Conservation (phyloP, 2,797 vertebrate species). For the Phylloscopus collybita region DNA sequence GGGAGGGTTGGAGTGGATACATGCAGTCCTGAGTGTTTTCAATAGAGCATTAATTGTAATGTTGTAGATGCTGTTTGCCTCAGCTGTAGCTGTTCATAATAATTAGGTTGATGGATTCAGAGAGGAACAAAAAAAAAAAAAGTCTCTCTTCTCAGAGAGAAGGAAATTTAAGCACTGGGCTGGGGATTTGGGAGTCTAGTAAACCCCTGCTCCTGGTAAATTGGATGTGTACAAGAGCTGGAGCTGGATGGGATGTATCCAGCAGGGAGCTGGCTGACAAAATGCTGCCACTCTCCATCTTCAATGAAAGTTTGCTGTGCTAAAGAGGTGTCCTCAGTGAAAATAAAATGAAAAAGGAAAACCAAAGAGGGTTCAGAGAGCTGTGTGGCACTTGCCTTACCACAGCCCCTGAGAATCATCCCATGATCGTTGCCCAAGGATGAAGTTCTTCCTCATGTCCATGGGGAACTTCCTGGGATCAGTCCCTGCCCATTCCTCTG, state of each 20-base stretch:
- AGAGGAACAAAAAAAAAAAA: background rate
- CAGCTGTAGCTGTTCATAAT: slow-evolving; percentile 12
- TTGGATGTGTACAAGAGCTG: background rate
- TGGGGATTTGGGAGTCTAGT: background rate
- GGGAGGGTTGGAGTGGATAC: background rate
- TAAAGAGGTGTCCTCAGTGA: background rate
- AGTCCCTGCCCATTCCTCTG: background rate
- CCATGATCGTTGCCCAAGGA: background rate
- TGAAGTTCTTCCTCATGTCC: background rate
- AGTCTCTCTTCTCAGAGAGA: background rate
- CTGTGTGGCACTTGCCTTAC: background rate
- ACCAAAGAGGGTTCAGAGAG: background rate
- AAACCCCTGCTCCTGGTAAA: background rate
- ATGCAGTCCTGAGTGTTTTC: background rate
- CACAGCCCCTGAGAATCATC: background rate
- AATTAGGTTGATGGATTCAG: slow-evolving; percentile 30
- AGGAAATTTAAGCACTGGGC: background rate
- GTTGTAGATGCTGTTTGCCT: slow-evolving; percentile 3
- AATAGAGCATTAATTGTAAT: slow-evolving; percentile 17
- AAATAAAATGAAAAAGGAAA: background rate
- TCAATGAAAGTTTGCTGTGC: background rate
- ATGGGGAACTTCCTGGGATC: background rate
- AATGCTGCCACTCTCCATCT: background rate
- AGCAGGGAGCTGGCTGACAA: background rate
- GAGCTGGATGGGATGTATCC: background rate